Evolutionary conservation across 2,113 vertebrate genomes (phyloP), one percentile per base, ranked within the genome.

Genomic region (Cynoglossus semilaevis): DNA sequence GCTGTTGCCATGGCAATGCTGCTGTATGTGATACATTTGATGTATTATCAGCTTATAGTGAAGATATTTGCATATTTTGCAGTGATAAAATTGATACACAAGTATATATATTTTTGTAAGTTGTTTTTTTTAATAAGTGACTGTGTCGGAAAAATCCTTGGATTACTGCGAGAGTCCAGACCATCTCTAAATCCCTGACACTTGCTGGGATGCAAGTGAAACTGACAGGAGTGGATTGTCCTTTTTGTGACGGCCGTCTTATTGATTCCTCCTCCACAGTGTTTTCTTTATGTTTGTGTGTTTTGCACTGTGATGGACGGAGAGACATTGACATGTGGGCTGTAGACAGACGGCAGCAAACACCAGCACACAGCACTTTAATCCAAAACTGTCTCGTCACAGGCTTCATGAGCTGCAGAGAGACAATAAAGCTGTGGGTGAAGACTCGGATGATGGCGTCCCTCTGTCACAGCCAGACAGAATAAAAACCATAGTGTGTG

Each of bases 401-500:
- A 55, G 66, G 44, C 54, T 74, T 80, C 77, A 80, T 73, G 76
- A 78, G 79, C 59, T 72, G 58, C 62, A 55, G 56, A 65, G 8
- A 72, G 63, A 79, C 79, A 83, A 79, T 85, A 81, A 87, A 76
- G 70, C 49, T 55, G 49, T 45, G 70, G 70, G 81, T 80, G 58
- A 15, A 37, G 58, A 58, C 56, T 65, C 38, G 56, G 61, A 63
- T 13, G 22, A 36, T 9, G 22, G 6, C 22, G 63, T 48, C 63
- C 42, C 54, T 44, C 56, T 44, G 70, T 75, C 71, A 51, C 50
- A 68, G 40, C 3, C 19, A 61, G 51, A 64, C 19, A 52, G 63
- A 76, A 70, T 72, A 82, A 84, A 51, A 58, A 9, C 13, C 15
- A 4, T n/a, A n/a, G n/a, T 54, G 14, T 57, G 41, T 42, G 15